Base-by-base conservation (phyloP, 2,888 invertebrate species). In the Bellardia bayeri region DNA sequence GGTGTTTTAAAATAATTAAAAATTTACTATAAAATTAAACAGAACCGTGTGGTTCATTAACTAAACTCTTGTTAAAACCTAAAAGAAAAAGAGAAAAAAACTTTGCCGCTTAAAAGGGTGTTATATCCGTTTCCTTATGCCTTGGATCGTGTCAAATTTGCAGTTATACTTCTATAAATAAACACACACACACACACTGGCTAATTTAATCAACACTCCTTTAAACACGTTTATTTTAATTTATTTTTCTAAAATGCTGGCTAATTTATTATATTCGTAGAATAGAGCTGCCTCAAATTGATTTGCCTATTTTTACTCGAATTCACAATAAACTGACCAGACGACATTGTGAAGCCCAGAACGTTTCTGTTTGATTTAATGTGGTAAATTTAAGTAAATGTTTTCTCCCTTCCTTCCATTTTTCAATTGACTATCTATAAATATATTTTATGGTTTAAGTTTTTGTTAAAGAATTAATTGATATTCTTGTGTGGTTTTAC, bases 41-140 rank as follows among this genome's bases (percentile, higher is more conserved):
- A 64, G 9, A 64, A 71, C 80, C 71, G 40, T 16, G 13, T 80
- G 71, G 42, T 33, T 66, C 14, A 16, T 45, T 51, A 63, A 79
- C 0, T 23, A 40, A 51, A 83, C 37, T 69, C 6, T n/a, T 45
- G 11, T 66, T 69, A 56, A 30, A 58, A 56, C 9, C 7, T 16
- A 23, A 11, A 14, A 33, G n/a, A 58, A 30, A 58, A 30, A 9
- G 6, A 71, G 54, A 54, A n/a, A 11, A 54, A 45, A 42, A 63
- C 23, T 74, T 33, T 56, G 42, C 2, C 13, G 49, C 40, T 45
- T 16, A 8, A 54, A 68, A 82, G 7, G 74, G 84, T 87, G 84
- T 61, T 69, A 85, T 85, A 79, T 87, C 78, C 84, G 84, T 68
- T 87, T 81, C 78, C 74, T 68, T 30, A 42, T 45, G 13, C 63